These are phyloP conservation scores for Callinectes sapidus DNA, from an alignment of 2,888 invertebrate species.

Conservation along the genomic window DNA sequence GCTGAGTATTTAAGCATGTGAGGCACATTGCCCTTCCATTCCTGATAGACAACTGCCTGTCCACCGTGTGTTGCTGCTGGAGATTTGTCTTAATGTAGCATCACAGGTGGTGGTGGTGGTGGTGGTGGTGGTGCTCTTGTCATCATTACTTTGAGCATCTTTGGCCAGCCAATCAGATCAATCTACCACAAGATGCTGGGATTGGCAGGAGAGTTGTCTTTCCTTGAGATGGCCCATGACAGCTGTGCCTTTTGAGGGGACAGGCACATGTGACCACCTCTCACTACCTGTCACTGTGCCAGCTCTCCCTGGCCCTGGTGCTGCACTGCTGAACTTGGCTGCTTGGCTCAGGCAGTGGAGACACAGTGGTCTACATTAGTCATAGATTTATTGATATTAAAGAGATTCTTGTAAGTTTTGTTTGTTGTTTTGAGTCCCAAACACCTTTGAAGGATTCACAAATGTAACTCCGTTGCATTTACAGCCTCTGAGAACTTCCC, in stretches of 20 bases:
- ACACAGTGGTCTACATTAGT: not conserved
- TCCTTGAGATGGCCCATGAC: not conserved
- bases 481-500: not conserved
- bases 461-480: not conserved
- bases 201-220: not conserved
- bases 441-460: not conserved
- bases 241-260: not conserved
- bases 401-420: not conserved
- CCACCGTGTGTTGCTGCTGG: not conserved
- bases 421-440: not conserved
- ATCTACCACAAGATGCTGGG: not conserved
- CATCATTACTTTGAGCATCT: not conserved
- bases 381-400: not conserved
- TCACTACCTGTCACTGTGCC: not conserved
- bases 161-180: not conserved
- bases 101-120: not conserved
- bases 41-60: not conserved
- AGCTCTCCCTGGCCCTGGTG: not conserved
- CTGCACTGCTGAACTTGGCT: not conserved
- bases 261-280: not conserved
- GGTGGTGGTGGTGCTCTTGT: not conserved
- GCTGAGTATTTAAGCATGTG: not conserved
- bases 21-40: not conserved
- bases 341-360: not conserved
- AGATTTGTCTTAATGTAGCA: not conserved